Base-by-base conservation (phyloP, 2,888 invertebrate genomes). In the Sinodicranocentrus sp. region DNA sequence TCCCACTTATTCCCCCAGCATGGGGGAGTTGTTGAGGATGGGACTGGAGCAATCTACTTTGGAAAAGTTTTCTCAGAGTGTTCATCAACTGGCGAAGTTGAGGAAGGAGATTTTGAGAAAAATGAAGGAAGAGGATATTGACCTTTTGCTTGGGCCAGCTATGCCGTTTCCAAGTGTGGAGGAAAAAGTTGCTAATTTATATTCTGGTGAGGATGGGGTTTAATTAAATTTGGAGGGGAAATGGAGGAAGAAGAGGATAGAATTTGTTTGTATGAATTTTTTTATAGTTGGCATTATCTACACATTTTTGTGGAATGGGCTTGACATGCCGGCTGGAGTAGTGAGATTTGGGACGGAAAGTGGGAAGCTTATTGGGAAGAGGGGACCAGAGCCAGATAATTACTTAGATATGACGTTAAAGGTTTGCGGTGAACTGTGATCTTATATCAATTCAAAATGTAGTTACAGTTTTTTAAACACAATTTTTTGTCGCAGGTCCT, bases 101-200 rank as follows among this genome's bases (percentile, higher is more conserved):
- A 25, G 76, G 63, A n/a, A 48, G 3, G 70, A 85, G 13, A 48
- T 85, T 19, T 52, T 85, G 33, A 73, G 59, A 1, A 77, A 59
- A 65, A 87, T 87, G 88, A 68, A 86, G n/a, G 57, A 79, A 3
- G 82, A 44, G 1, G 79, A 82, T 52, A 43, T 91, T 59, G 91
- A 91, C 84, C 90, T 89, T 1, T 87, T 91, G 6, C 85, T 91
- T 26, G 90, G 90, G 82, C 91, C 91, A 1, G 89, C 89, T 3
- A 90, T 90, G 61, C 85, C 88, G 13, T 79, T 84, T 71, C 86
- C 88, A 13, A 88, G 88, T n/a, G 63, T 75, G 23, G 82, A 80
- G 17, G 57, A 79, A 17, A 10, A 57, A 10, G 76, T 86, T 54
- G 23, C 79, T 15, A n/a, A n/a, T n/a, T n/a, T n/a, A n/a, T 17